These are phyloP conservation scores for Teleogryllus oceanicus DNA, from an alignment of 2,888 invertebrate genomes.

Conservation along the genomic window DNA sequence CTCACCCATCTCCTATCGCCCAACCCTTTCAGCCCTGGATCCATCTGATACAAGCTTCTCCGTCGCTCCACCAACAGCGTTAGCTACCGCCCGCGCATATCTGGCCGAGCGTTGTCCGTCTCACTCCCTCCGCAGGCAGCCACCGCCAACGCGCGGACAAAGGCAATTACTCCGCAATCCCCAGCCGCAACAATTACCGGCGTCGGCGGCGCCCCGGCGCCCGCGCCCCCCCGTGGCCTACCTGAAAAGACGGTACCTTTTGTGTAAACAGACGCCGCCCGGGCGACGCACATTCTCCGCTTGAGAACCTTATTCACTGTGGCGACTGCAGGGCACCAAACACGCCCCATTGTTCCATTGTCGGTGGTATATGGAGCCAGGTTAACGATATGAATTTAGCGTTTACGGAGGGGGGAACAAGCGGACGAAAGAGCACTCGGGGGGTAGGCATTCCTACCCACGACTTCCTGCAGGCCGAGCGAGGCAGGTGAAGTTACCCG, in stretches of 20 bases:
- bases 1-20: too few relatives aligned
- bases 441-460: too few relatives aligned
- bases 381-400: conserved; percentile 18
- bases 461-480: too few relatives aligned
- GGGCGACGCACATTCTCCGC: not conserved
- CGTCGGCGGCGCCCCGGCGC: not conserved
- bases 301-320: not conserved
- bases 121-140: not conserved
- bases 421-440: too few relatives aligned
- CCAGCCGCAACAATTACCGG: not conserved
- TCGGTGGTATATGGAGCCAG: not conserved
- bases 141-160: not conserved
- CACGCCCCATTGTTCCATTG: conserved; percentile 8
- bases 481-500: too few relatives aligned
- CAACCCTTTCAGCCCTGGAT: too few relatives aligned
- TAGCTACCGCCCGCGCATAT: too few relatives aligned
- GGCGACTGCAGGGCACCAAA: not conserved
- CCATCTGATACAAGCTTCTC: too few relatives aligned
- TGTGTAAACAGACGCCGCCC: conserved; percentile 18
- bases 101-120: too few relatives aligned
- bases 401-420: not conserved
- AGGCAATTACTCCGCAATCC: conserved; percentile 18
- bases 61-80: too few relatives aligned
- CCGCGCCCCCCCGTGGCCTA: not conserved
- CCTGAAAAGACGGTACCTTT: not conserved